Conservation (phyloP, 2,113 vertebrate genomes). For the Chaenogobius annularis region DNA sequence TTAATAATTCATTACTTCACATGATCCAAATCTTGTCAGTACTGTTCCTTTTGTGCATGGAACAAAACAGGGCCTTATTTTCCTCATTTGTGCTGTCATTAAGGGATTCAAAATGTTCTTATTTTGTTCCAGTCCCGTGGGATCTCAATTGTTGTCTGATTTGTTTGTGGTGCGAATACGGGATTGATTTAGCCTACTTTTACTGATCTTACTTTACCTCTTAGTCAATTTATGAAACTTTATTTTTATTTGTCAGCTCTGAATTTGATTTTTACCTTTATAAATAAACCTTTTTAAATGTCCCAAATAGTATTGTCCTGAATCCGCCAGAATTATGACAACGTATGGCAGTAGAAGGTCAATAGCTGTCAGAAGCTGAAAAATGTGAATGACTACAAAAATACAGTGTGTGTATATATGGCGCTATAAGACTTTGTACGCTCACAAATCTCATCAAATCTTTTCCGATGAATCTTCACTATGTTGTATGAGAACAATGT, state of each 20-base stretch:
- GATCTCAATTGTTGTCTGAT: constrained; percentile 46
- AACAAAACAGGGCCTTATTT: constrained; percentile 40
- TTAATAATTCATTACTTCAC: constrained; percentile 54
- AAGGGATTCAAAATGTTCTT: constrained; percentile 29
- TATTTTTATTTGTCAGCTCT: constrained; percentile 15
- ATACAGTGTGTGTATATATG: neutral
- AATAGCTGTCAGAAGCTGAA: constrained; percentile 17
- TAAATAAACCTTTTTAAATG: constrained; percentile 49
- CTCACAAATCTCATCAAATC: neutral
- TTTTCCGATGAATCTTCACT: neutral
- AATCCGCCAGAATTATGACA: constrained; percentile 11
- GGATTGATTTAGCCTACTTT: constrained; percentile 46
- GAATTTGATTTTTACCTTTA: constrained; percentile 30
- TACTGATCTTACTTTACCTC: constrained; percentile 20
- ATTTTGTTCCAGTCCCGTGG: constrained; percentile 41
- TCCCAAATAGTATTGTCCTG: constrained; percentile 47
- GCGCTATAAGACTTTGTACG: neutral
- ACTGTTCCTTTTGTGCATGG: constrained; percentile 38
- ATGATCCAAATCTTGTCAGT: constrained; percentile 51
- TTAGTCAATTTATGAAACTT: constrained; percentile 10
- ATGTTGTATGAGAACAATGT: neutral
- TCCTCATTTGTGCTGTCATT: constrained; percentile 38
- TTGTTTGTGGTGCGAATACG: constrained; percentile 44
- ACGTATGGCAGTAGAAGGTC: constrained; percentile 4
- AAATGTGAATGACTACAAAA: neutral